phyloP scores from a whole-genome alignment of 1,140 invertebrate genomes.

The Zaprionus nigranus region DNA sequence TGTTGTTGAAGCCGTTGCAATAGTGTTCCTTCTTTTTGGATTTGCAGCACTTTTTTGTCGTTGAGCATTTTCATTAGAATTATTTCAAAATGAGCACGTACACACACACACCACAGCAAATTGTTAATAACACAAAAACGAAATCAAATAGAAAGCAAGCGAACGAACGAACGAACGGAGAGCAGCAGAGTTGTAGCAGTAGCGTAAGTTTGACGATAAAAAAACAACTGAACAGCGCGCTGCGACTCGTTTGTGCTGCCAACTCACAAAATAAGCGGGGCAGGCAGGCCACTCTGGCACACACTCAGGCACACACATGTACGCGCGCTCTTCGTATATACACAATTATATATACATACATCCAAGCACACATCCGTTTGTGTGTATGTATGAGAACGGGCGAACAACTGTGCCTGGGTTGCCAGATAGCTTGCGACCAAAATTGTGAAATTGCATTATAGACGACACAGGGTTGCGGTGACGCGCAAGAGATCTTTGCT shows the following conservation, averaged over 20 bases:
- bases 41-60: conserved; percentile 49
- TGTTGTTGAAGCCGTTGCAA: conserved; percentile 37
- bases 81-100: conserved; percentile 50
- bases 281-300: conserved; percentile 51
- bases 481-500: conserved; percentile 26
- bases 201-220: conserved; percentile 55
- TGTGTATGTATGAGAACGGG: conserved; percentile 24
- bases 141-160: conserved; percentile 81
- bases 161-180: conserved; percentile 47
- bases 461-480: conserved; percentile 40
- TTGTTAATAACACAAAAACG: conserved; percentile 76
- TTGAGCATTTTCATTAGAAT: conserved; percentile 64
- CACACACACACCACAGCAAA: conserved; percentile 57
- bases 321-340: conserved; percentile 26
- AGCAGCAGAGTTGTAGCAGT: conserved; percentile 54
- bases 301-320: conserved; percentile 16
- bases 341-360: conserved; percentile 25
- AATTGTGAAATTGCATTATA: conserved; percentile 47
- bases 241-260: conserved; percentile 56
- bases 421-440: conserved; percentile 36
- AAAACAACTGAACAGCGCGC: conserved; percentile 58
- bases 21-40: conserved; percentile 44
- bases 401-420: conserved; percentile 39
- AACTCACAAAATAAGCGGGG: conserved; percentile 58
- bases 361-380: conserved; percentile 42